A percentile compares a stretch with the other conserved stretches of the same genome.
phyloP scores from a whole-genome alignment of 2,113 vertebrate genomes.

The Cyphomyrus discorhynchus region DNA sequence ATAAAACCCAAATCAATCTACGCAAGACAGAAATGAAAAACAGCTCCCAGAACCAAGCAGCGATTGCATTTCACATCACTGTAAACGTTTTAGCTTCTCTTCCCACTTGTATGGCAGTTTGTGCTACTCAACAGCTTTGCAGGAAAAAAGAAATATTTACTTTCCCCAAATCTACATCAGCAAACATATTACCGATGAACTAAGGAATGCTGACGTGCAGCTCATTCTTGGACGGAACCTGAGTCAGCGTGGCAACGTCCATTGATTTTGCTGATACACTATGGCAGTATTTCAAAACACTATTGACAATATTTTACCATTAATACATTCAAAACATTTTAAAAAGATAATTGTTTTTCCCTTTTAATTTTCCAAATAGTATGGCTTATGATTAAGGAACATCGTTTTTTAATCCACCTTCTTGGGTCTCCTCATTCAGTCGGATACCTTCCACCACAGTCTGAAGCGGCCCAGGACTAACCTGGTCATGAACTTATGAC shows the following conservation, averaged over 20 bases:
- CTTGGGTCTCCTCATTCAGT: not conserved
- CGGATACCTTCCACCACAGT: not conserved
- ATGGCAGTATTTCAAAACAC: not conserved
- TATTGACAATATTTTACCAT: not conserved
- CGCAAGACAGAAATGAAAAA: not conserved
- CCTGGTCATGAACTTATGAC: not conserved
- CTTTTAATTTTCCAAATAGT: not conserved
- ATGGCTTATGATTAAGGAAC: conserved; percentile 7
- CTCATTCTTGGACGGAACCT: not conserved
- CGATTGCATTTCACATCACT: not conserved
- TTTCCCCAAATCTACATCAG: not conserved
- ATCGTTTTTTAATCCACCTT: not conserved
- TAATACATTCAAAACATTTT: not conserved
- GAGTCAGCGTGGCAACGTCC: not conserved
- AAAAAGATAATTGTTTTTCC: not conserved
- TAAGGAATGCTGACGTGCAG: not conserved
- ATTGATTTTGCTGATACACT: not conserved
- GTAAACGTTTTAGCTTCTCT: not conserved
- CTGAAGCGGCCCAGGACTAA: not conserved
- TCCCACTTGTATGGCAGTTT: not conserved
- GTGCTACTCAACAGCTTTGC: not conserved
- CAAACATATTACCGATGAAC: not conserved
- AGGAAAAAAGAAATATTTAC: not conserved
- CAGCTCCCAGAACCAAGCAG: not conserved
- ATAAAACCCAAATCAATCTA: not conserved